phyloP scores from a whole-genome alignment of 2,888 invertebrate genomes.

The Tortrix viridana region DNA sequence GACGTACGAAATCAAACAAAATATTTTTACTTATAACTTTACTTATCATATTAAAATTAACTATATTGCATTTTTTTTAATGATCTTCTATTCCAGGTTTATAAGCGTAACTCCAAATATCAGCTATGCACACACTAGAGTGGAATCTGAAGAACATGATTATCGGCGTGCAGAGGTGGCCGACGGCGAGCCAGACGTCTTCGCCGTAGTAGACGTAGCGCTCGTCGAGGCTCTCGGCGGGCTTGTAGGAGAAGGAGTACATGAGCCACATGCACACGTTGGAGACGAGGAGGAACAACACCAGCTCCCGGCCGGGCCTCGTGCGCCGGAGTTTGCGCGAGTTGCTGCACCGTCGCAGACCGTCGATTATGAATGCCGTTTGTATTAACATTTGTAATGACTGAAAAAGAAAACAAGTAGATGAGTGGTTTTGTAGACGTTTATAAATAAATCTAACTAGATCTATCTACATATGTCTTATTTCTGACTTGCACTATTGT shows the following conservation, averaged over 20 bases:
- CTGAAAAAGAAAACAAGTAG: conserved; percentile 51
- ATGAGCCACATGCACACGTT: conserved; percentile 88
- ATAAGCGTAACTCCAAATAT: conserved; percentile 87
- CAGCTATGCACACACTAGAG: conserved; percentile 86
- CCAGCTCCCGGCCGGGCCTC: conserved; percentile 86
- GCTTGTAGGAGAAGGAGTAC: conserved; percentile 77
- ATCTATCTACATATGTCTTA: no score
- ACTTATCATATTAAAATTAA: neutral
- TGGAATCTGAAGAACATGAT: conserved; percentile 87
- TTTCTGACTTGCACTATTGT: no score
- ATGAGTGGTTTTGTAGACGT: neutral
- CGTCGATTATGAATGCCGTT: conserved; percentile 86
- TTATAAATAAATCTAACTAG: no score
- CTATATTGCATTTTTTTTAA: neutral
- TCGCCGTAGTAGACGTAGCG: conserved; percentile 85
- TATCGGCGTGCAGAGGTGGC: conserved; percentile 85
- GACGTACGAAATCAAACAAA: neutral
- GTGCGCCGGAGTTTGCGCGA: conserved; percentile 73
- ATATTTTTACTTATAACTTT: conserved; percentile 1
- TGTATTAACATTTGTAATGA: conserved; percentile 85
- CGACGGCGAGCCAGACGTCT: conserved; percentile 85
- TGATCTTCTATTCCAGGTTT: conserved; percentile 30
- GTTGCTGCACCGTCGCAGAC: conserved; percentile 85
- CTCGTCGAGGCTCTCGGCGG: conserved; percentile 43
- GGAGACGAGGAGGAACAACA: conserved; percentile 86